Percentiles rank a stretch among this genome's conserved stretches.
Conservation (phyloP, 1,140 invertebrate genomes). For the Drosophila pectinifera region DNA sequence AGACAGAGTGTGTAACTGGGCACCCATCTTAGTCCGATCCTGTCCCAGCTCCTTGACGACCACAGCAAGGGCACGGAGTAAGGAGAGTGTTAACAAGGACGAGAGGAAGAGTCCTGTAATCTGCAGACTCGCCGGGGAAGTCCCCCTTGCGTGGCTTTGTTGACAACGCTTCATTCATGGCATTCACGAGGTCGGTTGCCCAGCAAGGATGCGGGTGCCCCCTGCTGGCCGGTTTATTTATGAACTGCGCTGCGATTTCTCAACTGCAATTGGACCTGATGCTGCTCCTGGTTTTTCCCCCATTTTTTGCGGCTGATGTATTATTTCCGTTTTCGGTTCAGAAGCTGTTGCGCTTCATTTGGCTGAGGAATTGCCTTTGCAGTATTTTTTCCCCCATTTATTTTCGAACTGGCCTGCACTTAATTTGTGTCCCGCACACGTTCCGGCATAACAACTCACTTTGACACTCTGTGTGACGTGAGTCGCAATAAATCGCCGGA, state of each 20-base stretch:
- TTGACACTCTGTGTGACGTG: conserved; percentile 58
- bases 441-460: conserved; percentile 69
- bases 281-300: conserved; percentile 16
- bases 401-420: conserved; percentile 57
- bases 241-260: conserved; percentile 75
- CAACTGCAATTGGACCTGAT: conserved; percentile 73
- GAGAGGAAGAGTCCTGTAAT: conserved; percentile 12
- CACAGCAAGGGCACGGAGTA: conserved; percentile 12
- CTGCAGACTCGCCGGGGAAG: conserved; percentile 36
- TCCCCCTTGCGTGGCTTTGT: conserved; percentile 64
- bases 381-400: conserved; percentile 52
- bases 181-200: conserved; percentile 63
- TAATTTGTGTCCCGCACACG: conserved; percentile 72
- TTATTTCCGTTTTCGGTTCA: conserved; percentile 1
- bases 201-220: conserved; percentile 23
- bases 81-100: conserved; percentile 54
- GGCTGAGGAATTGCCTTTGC: conserved; percentile 38
- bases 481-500: conserved; percentile 43
- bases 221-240: conserved; percentile 68
- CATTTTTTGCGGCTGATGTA: not conserved
- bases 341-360: conserved; percentile 60
- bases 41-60: conserved; percentile 23
- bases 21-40: conserved; percentile 48
- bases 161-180: conserved; percentile 78
- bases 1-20: conserved; percentile 47